phyloP scores from a whole-genome alignment of 2,888 invertebrate species.

The Spilarctia lutea region DNA sequence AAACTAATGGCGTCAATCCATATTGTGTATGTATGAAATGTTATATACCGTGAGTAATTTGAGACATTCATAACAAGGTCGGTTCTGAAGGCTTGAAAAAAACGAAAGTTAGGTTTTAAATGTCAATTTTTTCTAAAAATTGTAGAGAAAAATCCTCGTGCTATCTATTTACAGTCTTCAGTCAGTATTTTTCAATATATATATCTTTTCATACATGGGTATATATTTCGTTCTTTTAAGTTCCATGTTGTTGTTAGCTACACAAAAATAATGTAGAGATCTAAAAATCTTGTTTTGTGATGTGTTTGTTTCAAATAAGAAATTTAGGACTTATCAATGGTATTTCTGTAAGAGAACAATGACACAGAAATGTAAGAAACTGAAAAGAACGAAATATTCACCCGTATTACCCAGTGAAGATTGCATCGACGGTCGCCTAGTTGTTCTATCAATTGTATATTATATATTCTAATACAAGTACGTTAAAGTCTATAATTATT shows the following conservation, averaged over 20 bases:
- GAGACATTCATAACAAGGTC: background rate
- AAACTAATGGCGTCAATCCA: conserved; percentile 28
- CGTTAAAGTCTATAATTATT: conserved; percentile 42
- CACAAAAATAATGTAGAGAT: background rate
- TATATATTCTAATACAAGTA: conserved; percentile 41
- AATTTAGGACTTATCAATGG: background rate
- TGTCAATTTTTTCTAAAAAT: background rate
- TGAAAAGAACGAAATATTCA: background rate
- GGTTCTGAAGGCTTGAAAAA: background rate
- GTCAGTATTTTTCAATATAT: background rate
- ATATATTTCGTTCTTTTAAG: background rate
- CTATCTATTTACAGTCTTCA: background rate
- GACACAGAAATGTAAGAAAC: background rate
- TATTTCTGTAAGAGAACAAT: background rate
- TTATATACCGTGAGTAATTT: conserved; percentile 3
- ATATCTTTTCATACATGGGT: conserved; percentile 22
- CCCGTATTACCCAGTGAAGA: conserved; percentile 26
- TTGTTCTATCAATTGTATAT: conserved; percentile 39
- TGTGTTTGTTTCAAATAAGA: background rate
- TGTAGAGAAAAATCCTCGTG: background rate
- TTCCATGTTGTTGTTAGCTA: background rate
- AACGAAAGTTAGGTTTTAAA: background rate
- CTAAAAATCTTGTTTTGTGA: background rate
- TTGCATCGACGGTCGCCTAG: conserved; percentile 27
- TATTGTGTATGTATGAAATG: conserved; percentile 25